Evolutionary conservation across 2,797 vertebrate species (phyloP).

Genomic region (Mionectes olivaceus): DNA sequence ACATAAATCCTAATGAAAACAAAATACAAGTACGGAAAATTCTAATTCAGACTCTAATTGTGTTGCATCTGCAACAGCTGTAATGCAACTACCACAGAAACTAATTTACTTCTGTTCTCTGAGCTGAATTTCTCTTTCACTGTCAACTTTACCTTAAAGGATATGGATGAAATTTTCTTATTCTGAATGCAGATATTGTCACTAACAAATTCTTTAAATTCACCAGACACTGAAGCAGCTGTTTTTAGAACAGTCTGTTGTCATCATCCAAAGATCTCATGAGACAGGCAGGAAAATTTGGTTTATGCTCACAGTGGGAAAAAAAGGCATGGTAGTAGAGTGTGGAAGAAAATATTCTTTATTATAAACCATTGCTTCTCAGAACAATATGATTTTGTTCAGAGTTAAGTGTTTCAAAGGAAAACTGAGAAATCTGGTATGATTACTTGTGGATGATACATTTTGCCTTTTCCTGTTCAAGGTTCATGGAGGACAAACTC

Average conservation of each 20-base stretch:
- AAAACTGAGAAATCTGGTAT: neutral
- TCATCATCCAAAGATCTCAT: neutral
- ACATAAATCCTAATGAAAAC: conserved; percentile 4
- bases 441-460: neutral
- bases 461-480: neutral
- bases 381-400: neutral
- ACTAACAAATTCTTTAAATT: neutral
- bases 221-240: neutral
- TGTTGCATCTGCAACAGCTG: neutral
- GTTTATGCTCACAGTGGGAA: neutral
- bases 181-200: neutral
- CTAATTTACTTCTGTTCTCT: neutral
- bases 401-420: neutral
- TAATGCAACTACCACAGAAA: neutral
- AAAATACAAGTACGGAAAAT: neutral
- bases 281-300: neutral
- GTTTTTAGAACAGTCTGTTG: neutral
- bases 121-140: neutral
- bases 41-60: neutral
- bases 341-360: neutral
- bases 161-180: neutral
- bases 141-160: neutral
- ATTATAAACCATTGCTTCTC: neutral
- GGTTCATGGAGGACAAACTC: neutral
- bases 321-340: neutral